Conservation (phyloP, 2,888 invertebrate genomes). For the Norana najaformis region DNA sequence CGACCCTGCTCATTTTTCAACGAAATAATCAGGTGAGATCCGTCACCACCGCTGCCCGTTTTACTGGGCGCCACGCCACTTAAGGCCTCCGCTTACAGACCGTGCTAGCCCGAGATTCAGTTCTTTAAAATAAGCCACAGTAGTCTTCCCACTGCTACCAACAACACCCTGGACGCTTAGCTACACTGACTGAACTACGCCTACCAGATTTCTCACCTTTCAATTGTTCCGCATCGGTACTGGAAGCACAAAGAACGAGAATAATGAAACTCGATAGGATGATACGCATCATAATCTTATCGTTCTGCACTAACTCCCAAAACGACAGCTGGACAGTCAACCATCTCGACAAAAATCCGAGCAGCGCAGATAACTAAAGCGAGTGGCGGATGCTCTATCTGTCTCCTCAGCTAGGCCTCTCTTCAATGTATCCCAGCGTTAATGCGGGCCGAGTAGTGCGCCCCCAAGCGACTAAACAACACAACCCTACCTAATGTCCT, state of each 20-base stretch:
- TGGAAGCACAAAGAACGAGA: neutral
- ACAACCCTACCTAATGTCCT: neutral
- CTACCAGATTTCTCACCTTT: neutral
- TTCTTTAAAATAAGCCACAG: no score
- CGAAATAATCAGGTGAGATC: no score
- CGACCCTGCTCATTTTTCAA: no score
- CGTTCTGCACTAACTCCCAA: neutral
- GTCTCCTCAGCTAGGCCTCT: neutral
- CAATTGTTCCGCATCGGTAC: neutral
- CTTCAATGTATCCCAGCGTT: neutral
- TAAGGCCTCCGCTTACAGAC: no score
- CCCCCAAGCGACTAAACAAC: neutral
- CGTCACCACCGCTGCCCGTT: no score
- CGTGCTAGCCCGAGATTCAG: no score
- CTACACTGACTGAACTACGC: no score
- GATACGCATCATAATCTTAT: neutral
- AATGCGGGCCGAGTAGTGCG: neutral
- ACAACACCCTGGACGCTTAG: no score
- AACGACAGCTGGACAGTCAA: neutral
- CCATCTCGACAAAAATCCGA: neutral
- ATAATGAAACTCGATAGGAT: neutral
- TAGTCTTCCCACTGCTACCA: no score
- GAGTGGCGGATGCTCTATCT: neutral
- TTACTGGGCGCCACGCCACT: no score
- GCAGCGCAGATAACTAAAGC: neutral